Evolutionary conservation across 1,140 invertebrate genomes (phyloP), one percentile per base, ranked within the genome.

Genomic region (Acyrthosiphon pisum): DNA sequence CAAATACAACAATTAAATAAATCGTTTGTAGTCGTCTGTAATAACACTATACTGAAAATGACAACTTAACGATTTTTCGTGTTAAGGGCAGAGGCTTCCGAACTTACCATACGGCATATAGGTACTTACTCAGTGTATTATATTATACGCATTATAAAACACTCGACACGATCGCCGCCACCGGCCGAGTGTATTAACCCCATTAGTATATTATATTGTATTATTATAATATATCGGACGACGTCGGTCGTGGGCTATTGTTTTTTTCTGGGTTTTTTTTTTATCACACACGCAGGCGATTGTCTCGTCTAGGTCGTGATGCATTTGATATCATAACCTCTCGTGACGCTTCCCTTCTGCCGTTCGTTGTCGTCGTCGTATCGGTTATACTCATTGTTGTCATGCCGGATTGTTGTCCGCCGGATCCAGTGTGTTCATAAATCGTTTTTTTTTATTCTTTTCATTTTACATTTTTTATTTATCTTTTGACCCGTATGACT

Each of bases 261-360:
- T 90, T 53, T 90, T 90, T 35, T 53, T 68, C 4, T 7, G 4
- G 30, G 4, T 0, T 68, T 90, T 53, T 90, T 86, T 86, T 46
- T 86, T 86, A 56, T 90, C 50, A 90, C 9, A 89, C n/a, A 53
- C 48, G n/a, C 46, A 90, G 11, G 84, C 84, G 44, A 46, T 44
- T 46, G 41, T 86, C 7, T 46, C 41, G 84, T 46, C 37, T 30
- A 30, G 84, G 44, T 68, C 60, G 60, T 26, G 84, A 46, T 30
- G 84, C 41, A 23, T 86, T 86, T 86, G 84, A 86, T 86, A n/a
- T 68, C 60, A 68, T 68, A 86, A 86, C 84, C 84, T 86, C 44
- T 86, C 23, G 60, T 68, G 60, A 68, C 30, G 60, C 60, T 14
- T 68, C 30, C 60, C 60, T 68, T 68, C 60, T 68, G 30, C 60